Conservation (phyloP, 2,888 invertebrate genomes). For the Strigamia maritima region DNA sequence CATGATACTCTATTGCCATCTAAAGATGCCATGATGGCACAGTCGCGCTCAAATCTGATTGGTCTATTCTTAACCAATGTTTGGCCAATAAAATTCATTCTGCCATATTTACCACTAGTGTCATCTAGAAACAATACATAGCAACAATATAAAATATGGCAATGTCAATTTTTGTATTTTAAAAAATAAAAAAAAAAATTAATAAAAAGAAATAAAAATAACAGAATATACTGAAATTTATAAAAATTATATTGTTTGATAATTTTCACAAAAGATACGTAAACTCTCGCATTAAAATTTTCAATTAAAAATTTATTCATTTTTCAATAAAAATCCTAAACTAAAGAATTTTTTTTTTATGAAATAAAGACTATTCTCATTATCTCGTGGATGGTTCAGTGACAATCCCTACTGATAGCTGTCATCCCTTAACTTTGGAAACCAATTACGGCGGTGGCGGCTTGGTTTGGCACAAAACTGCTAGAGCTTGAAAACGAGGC, state of each 20-base stretch:
- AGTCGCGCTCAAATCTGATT: not conserved
- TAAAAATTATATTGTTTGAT: too few relatives aligned
- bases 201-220: too few relatives aligned
- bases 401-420: not conserved
- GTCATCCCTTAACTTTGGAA: constrained; percentile 7
- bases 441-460: constrained; percentile 5
- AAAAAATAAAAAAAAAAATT: too few relatives aligned
- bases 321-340: not conserved
- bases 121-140: not conserved
- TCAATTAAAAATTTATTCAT: not conserved
- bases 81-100: not conserved
- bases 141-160: not conserved
- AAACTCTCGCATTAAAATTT: too few relatives aligned
- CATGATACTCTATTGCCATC: constrained; percentile 10
- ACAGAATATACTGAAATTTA: too few relatives aligned
- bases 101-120: not conserved
- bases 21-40: constrained; percentile 21
- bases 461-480: constrained; percentile 20
- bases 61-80: not conserved
- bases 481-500: constrained; percentile 20
- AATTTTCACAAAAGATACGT: too few relatives aligned
- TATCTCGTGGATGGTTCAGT: not conserved
- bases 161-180: not conserved
- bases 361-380: not conserved
- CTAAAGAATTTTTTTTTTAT: not conserved